Conservation (phyloP, 53 echinoderm and acorn worm genomes). For the Mesocentrotus franciscanus region DNA sequence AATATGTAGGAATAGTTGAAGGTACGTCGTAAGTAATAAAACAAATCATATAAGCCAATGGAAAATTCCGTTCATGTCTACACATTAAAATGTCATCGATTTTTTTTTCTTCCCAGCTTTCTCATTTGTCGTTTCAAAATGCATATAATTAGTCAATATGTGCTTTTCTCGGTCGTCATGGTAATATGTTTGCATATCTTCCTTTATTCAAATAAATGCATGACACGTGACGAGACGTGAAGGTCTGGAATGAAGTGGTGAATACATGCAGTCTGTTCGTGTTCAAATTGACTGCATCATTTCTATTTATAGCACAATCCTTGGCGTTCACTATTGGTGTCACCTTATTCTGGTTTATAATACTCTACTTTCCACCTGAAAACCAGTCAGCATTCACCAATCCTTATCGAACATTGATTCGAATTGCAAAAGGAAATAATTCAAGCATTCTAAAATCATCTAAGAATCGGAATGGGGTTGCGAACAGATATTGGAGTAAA, state of each 20-base stretch:
- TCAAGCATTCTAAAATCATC: neutral
- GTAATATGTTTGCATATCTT: neutral
- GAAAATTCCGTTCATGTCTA: neutral
- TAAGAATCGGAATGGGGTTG: neutral
- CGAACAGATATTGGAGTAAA: neutral
- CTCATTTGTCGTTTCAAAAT: neutral
- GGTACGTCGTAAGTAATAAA: neutral
- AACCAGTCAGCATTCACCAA: neutral
- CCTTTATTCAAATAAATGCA: neutral
- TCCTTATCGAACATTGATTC: neutral
- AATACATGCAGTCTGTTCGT: neutral
- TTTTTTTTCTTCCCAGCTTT: neutral
- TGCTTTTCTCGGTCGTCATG: neutral
- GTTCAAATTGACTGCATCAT: neutral
- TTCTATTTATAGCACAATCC: neutral
- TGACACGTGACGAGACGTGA: neutral
- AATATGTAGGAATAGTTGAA: neutral
- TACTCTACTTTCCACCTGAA: neutral
- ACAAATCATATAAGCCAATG: neutral
- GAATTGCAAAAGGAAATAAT: neutral
- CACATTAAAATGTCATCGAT: neutral
- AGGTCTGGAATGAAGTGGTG: too few relatives aligned
- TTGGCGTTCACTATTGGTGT: too few relatives aligned
- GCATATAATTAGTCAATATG: conserved; percentile 19
- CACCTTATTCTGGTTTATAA: neutral